These are phyloP conservation scores for Phycodurus eques DNA, from an alignment of 2,113 vertebrate genomes.

Conservation along the genomic window DNA sequence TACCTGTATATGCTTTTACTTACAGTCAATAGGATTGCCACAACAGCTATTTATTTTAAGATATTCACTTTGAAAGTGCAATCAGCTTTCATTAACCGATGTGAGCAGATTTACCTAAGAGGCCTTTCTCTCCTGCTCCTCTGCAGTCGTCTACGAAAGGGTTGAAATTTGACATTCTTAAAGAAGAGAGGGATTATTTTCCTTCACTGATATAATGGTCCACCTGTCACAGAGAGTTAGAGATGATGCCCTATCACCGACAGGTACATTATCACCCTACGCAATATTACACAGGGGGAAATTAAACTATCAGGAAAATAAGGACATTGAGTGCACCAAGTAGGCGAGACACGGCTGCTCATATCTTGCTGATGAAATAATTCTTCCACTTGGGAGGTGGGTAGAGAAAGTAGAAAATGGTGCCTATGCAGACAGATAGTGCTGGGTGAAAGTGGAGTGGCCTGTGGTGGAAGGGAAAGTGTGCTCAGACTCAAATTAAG, in stretches of 20 bases:
- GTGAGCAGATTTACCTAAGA: constrained; percentile 70
- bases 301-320: constrained; percentile 71
- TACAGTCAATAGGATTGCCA: constrained; percentile 18
- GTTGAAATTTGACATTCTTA: constrained; percentile 63
- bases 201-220: constrained; percentile 64
- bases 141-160: constrained; percentile 35
- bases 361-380: constrained; percentile 67
- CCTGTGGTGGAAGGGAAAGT: constrained; percentile 72
- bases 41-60: constrained; percentile 27
- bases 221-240: constrained; percentile 74
- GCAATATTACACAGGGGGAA: constrained; percentile 61
- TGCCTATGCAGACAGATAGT: constrained; percentile 83
- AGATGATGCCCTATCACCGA: constrained; percentile 70
- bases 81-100: constrained; percentile 70
- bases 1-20: constrained; percentile 4
- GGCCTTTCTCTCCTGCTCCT: constrained; percentile 51
- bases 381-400: constrained; percentile 67
- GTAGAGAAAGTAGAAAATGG: constrained; percentile 78
- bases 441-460: constrained; percentile 74
- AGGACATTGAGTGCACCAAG: constrained; percentile 55
- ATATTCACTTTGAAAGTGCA: constrained; percentile 58
- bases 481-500: constrained; percentile 94
- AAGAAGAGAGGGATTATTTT: constrained; percentile 69
- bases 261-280: constrained; percentile 66
- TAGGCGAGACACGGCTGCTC: constrained; percentile 52